Percentiles rank a stretch among this genome's conserved stretches.
Conservation (phyloP, 2,797 vertebrate species). For the Benthosema pterotum region DNA sequence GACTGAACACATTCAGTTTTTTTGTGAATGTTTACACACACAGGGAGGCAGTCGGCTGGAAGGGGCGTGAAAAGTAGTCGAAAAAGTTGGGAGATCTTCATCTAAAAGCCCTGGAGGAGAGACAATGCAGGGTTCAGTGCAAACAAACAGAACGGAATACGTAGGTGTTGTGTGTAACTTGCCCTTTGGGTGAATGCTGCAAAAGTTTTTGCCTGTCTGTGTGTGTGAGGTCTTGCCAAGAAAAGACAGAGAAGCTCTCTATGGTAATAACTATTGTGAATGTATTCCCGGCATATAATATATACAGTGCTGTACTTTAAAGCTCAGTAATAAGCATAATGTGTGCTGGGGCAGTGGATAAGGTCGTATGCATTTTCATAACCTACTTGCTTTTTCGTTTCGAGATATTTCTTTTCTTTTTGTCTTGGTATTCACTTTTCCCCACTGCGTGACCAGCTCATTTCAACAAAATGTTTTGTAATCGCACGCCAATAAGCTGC, state of each 20-base stretch:
- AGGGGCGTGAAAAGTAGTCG: neutral
- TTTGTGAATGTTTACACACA: constrained; percentile 12
- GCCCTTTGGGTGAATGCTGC: neutral
- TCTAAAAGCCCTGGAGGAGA: neutral
- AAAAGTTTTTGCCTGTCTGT: no score
- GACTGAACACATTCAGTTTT: constrained; percentile 44
- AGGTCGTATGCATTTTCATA: constrained; percentile 19
- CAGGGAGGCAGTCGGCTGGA: neutral
- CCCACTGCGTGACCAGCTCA: constrained; percentile 1
- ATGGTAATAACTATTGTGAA: constrained; percentile 3
- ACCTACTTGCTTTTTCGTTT: constrained; percentile 15
- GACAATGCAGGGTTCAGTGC: constrained; percentile 5
- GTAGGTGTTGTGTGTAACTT: neutral
- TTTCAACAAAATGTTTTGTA: constrained; percentile 9
- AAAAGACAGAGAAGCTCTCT: neutral
- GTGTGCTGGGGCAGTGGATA: neutral
- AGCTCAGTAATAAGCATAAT: constrained; percentile 1
- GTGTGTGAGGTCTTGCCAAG: no score
- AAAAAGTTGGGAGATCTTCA: constrained; percentile 9
- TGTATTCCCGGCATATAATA: constrained; percentile 5
- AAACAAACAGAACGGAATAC: neutral
- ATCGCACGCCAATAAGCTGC: no score
- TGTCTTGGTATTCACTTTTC: neutral
- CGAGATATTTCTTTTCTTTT: constrained; percentile 14
- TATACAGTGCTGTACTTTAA: no score